These are phyloP conservation scores for Macropus fuliginosus DNA, from an alignment of 2,797 vertebrate species.

Conservation along the genomic window DNA sequence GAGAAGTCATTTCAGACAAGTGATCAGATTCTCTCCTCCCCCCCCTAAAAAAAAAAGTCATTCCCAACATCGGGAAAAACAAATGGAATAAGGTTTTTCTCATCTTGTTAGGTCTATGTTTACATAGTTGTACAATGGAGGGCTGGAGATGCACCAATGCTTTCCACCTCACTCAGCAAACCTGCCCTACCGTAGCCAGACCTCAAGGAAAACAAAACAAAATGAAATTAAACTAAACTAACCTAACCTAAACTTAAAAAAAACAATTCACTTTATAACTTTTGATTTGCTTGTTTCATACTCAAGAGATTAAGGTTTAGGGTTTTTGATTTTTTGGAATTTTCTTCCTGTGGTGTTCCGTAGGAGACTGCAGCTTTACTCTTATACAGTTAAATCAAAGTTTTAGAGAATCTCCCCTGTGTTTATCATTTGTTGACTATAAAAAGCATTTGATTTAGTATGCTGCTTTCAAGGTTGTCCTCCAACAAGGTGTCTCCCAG, in stretches of 20 bases:
- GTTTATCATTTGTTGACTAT: conserved; percentile 4
- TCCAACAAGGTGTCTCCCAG: conserved; percentile 3
- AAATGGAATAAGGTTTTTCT: not conserved
- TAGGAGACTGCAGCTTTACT: not conserved
- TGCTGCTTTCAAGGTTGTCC: not conserved
- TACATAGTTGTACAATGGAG: not conserved
- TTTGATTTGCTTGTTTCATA: not conserved
- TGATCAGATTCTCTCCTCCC: not conserved
- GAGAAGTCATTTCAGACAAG: not conserved
- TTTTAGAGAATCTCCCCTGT: not conserved
- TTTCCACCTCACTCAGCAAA: not conserved
- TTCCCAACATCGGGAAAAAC: not conserved
- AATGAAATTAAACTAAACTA: too few relatives aligned
- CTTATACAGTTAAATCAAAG: not conserved
- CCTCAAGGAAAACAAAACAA: not conserved
- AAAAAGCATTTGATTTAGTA: conserved; percentile 12
- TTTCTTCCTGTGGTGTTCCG: not conserved
- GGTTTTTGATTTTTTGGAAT: not conserved
- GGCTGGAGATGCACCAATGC: not conserved
- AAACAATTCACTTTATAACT: not conserved
- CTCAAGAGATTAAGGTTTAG: not conserved
- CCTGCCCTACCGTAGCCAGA: not conserved
- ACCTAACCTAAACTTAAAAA: too few relatives aligned
- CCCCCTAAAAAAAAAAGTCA: not conserved
- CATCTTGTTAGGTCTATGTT: not conserved